Base-by-base conservation (phyloP, 2,888 invertebrate genomes). In the Itoplectis maculator region DNA sequence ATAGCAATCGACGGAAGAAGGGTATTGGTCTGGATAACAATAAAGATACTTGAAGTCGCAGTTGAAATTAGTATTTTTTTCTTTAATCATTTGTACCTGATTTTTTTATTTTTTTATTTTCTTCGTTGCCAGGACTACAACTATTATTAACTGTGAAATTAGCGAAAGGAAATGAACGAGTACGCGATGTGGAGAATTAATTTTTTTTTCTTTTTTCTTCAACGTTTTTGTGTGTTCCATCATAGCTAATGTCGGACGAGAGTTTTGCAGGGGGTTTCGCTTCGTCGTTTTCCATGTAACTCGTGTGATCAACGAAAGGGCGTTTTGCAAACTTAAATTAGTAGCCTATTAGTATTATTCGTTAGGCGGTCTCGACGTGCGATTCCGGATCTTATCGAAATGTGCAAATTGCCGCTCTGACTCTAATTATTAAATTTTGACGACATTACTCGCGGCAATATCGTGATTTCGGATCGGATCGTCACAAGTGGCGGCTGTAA, bases 71-170 rank as follows among this genome's bases (percentile, higher is more conserved):
- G 54, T 66, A 18, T 66, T 77, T 72, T 69, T 77, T 15, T 79
- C 54, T 79, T 75, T 82, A 72, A 72, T 82, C 40, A 45, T 79
- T 82, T 79, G 72, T 56, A 79, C 66, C 79, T 59, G 79, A 76
- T 70, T 74, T 61, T 49, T 47, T 68, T 61, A 8, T 40, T 61
- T 72, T 59, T 68, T 72, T 23, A n/a, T n/a, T n/a, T 35, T 69
- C 9, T 69, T 18, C 56, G 59, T 78, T 72, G 72, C 79, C 82
- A 79, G 72, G 72, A 63, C 68, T 82, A 82, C 79, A 79, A 68
- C 72, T 82, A 82, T 77, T 66, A 74, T 65, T 70, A 79, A 73
- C 51, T 23, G 59, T 72, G 79, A 68, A 82, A 76, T 61, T 59
- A 79, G 79, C 66, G 54, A 70, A 63, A 68, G 68, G 68, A 79